Evolutionary conservation across 1,140 invertebrate genomes (phyloP), one percentile per base, ranked within the genome.

Genomic region (Drosophila lowei): DNA sequence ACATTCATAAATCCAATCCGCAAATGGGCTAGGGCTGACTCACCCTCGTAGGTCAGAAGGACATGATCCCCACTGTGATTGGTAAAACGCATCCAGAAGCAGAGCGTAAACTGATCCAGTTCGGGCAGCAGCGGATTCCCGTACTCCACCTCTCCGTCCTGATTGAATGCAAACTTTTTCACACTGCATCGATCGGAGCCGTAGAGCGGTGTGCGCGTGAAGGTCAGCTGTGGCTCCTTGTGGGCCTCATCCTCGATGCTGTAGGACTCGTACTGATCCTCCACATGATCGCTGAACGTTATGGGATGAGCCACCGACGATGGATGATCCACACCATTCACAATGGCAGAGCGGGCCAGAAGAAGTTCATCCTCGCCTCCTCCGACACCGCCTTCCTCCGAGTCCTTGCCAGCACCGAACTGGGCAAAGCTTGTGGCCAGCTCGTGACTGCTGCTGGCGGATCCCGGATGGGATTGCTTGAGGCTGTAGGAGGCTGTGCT

Each of bases 51-150:
- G 38, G 95, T 96, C 81, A 97, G 95, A 53, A 97, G 78, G 0
- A 96, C 95, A 92, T 97, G 96, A 80, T 97, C 95, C 49, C 94
- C 95, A 11, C 93, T 94, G 77, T 96, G 95, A 85, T 97, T 97
- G 61, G 93, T 93, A 66, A 96, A 96, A 73, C 96, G 96, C 59
- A 93, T 94, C 96, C 96, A 97, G 89, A 94, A 93, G 78, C 96
- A 97, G 0, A 97, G 91, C 0, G 96, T 97, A 79, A 96, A 96
- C 86, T 97, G 95, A 72, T 96, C 95, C 50, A 96, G 75, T 65
- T 96, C 94, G 0, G 95, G 95, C 6, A 97, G 95, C 6, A 97
- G 70, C 16, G 93, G 80, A 15, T 92, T 93, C 60, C 95, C 94
- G 85, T 96, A 96, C 59, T 95, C 94, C 18, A 96, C 84, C 16